Conservation (phyloP, 2,888 invertebrate genomes). For the Dicyrtoma fusca region DNA sequence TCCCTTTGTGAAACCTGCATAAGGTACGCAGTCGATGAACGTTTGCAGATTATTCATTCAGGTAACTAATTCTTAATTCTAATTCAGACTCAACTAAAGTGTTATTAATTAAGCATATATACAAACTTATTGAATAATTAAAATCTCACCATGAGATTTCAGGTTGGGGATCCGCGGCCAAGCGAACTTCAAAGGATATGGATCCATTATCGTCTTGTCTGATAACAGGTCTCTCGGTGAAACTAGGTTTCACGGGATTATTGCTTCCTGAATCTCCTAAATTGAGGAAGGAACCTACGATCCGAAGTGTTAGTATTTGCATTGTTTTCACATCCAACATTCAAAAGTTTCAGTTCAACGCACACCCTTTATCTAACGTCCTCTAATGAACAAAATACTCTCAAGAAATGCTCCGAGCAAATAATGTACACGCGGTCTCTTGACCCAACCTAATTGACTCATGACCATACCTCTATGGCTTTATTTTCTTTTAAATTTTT, state of each 20-base stretch:
- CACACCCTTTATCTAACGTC: conserved; percentile 18
- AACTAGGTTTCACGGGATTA: conserved; percentile 93
- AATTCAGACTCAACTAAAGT: too few species aligned
- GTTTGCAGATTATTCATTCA: neutral
- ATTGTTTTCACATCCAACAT: conserved; percentile 48
- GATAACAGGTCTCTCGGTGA: conserved; percentile 96
- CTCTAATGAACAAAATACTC: conserved; percentile 28
- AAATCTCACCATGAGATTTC: conserved; percentile 82
- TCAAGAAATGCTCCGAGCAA: conserved; percentile 21
- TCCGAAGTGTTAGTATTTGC: conserved; percentile 55
- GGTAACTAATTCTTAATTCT: neutral
- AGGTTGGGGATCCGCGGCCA: conserved; percentile 96
- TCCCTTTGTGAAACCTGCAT: conserved; percentile 66
- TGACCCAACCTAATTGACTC: neutral
- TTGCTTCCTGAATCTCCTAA: conserved; percentile 88
- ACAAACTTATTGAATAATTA: neutral
- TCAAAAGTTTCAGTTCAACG: conserved; percentile 34
- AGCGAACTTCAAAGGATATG: conserved; percentile 95
- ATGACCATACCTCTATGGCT: too few species aligned
- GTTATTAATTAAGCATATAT: too few species aligned
- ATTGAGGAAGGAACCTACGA: conserved; percentile 59
- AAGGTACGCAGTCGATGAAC: neutral
- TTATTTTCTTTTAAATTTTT: too few species aligned
- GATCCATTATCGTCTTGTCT: conserved; percentile 95
- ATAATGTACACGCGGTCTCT: neutral